Evolutionary conservation across 2,797 vertebrate genomes (phyloP).

Genomic region (Meda fulgida): DNA sequence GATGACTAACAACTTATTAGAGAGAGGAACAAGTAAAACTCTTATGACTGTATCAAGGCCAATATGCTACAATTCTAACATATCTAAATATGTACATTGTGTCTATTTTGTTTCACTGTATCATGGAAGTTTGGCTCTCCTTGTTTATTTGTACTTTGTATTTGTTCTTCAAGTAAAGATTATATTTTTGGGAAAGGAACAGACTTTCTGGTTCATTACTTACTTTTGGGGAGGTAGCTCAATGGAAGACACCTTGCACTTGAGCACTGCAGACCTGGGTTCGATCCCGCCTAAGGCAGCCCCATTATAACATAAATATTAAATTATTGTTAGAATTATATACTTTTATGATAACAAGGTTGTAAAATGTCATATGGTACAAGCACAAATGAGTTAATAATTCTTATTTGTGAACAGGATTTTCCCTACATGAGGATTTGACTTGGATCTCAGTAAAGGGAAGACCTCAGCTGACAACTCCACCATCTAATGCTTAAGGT

Average conservation of each 20-base stretch:
- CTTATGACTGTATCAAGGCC: not conserved
- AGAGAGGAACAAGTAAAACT: not conserved
- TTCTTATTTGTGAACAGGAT: not conserved
- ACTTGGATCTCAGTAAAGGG: not conserved
- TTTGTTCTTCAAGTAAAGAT: too few relatives aligned
- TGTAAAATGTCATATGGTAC: not conserved
- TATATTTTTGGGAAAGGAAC: too few relatives aligned
- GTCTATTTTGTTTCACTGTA: too few relatives aligned
- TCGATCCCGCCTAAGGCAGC: too few relatives aligned
- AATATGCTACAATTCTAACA: not conserved
- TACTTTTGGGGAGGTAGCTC: too few relatives aligned
- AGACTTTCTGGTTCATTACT: too few relatives aligned
- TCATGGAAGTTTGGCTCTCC: too few relatives aligned
- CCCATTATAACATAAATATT: too few relatives aligned
- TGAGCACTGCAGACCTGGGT: too few relatives aligned
- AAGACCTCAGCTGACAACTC: not conserved
- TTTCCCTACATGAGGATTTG: not conserved
- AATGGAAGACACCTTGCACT: too few relatives aligned
- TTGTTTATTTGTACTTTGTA: too few relatives aligned
- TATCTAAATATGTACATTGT: too few relatives aligned
- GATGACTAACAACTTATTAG: not conserved
- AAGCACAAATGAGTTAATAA: not conserved
- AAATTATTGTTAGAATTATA: not conserved
- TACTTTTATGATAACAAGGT: not conserved
- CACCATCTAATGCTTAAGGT: not conserved